phyloP scores from a whole-genome alignment of 2,888 invertebrate species.

The Drosophila maculinotata region DNA sequence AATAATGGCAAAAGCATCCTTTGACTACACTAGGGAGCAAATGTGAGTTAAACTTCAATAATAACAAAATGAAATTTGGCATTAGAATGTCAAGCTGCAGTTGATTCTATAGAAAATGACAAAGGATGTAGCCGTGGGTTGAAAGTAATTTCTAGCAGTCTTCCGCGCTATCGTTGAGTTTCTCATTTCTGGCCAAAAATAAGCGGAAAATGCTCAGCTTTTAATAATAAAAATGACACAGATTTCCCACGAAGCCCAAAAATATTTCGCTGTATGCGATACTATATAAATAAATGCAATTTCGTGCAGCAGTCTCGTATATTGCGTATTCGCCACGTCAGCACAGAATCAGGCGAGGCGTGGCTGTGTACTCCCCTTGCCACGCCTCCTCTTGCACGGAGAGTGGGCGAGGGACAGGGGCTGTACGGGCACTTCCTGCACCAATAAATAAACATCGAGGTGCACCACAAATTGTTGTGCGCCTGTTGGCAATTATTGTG shows the following conservation, averaged over 20 bases:
- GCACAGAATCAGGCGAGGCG: slow-evolving; percentile 17
- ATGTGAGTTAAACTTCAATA: not conserved
- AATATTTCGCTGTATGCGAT: slow-evolving; percentile 23
- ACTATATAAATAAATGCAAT: slow-evolving; percentile 55
- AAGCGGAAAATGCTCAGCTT: slow-evolving; percentile 50
- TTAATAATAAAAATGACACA: slow-evolving; percentile 81
- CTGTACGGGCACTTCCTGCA: slow-evolving; percentile 60
- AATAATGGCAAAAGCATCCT: not conserved
- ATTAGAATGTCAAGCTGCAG: not conserved
- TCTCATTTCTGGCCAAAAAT: slow-evolving; percentile 38
- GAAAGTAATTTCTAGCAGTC: slow-evolving; percentile 32
- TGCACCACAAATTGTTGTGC: slow-evolving; percentile 67
- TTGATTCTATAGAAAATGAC: not conserved
- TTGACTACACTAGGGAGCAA: not conserved
- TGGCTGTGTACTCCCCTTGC: not conserved
- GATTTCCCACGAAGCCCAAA: slow-evolving; percentile 47
- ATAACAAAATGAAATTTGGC: not conserved
- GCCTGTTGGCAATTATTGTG: slow-evolving; percentile 63
- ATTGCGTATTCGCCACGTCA: slow-evolving; percentile 74
- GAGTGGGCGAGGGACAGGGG: not conserved
- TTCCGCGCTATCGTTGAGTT: not conserved
- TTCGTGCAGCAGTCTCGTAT: slow-evolving; percentile 38
- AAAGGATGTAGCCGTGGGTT: slow-evolving; percentile 6
- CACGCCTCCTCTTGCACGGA: slow-evolving; percentile 19
- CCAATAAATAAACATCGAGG: slow-evolving; percentile 67